Conservation (phyloP, 2,797 vertebrate genomes). For the Lophius americanus region DNA sequence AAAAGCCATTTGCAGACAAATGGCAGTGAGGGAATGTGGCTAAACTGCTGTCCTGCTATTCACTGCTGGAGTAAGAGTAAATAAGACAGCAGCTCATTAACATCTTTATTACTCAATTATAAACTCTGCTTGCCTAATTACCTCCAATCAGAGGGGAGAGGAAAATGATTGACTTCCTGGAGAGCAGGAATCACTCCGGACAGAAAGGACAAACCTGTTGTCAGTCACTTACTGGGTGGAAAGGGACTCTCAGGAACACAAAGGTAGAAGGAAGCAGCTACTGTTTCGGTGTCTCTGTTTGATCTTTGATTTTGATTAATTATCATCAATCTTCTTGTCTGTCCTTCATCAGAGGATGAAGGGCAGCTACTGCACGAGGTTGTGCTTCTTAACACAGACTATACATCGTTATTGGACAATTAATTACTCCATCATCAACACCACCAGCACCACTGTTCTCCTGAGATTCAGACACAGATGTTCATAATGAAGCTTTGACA, state of each 20-base stretch:
- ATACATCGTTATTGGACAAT: constrained; percentile 82
- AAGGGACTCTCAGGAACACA: constrained; percentile 13
- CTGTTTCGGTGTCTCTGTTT: neutral
- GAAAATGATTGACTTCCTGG: constrained; percentile 76
- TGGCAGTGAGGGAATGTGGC: constrained; percentile 16
- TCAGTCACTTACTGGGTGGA: constrained; percentile 14
- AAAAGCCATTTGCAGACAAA: neutral
- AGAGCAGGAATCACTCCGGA: constrained; percentile 66
- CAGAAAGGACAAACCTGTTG: constrained; percentile 57
- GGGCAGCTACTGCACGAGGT: constrained; percentile 67
- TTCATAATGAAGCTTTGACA: constrained; percentile 50
- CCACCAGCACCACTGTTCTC: constrained; percentile 39
- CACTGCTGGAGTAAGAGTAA: constrained; percentile 60
- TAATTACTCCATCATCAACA: constrained; percentile 77
- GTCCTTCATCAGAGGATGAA: constrained; percentile 77
- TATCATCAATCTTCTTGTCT: constrained; percentile 39
- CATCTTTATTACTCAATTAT: constrained; percentile 81
- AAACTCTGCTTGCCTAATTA: constrained; percentile 78
- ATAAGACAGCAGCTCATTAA: constrained; percentile 77
- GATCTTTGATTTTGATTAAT: neutral
- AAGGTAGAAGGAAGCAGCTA: neutral
- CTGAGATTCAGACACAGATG: constrained; percentile 63
- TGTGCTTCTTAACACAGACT: constrained; percentile 58
- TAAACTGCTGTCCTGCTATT: constrained; percentile 27
- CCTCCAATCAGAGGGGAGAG: constrained; percentile 77